Evolutionary conservation across 2,797 vertebrate genomes (phyloP).

Genomic region (Typhlichthys eigenmanni): DNA sequence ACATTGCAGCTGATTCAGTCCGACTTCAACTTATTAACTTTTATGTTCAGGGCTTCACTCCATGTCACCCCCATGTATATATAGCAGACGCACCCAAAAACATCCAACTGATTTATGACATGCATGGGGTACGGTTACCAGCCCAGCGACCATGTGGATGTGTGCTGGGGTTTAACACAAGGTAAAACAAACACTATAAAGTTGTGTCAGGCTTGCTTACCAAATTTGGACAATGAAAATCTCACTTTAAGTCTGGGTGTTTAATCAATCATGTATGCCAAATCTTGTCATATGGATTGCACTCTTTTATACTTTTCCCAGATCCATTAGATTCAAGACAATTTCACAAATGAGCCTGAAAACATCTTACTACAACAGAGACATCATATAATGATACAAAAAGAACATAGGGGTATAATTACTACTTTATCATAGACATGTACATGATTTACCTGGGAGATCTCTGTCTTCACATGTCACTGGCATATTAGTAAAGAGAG

Average conservation of each 20-base stretch:
- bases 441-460: constrained; percentile 84
- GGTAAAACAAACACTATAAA: constrained; percentile 47
- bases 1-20: too few species aligned
- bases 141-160: constrained; percentile 28
- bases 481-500: constrained; percentile 96
- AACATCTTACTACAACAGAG: too few species aligned
- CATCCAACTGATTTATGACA: constrained; percentile 51
- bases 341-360: too few species aligned
- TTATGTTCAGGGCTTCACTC: constrained; percentile 10
- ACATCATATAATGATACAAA: too few species aligned
- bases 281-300: too few species aligned
- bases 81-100: constrained; percentile 53
- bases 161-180: constrained; percentile 7
- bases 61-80: constrained; percentile 44
- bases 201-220: constrained; percentile 10
- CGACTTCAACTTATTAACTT: background rate
- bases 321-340: too few species aligned
- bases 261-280: background rate
- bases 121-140: constrained; percentile 33
- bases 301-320: too few species aligned
- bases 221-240: constrained; percentile 27
- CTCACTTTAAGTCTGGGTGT: background rate
- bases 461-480: constrained; percentile 97
- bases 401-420: too few species aligned
- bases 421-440: background rate